phyloP scores from a whole-genome alignment of 2,797 vertebrate genomes.

The Anguilla anguilla region DNA sequence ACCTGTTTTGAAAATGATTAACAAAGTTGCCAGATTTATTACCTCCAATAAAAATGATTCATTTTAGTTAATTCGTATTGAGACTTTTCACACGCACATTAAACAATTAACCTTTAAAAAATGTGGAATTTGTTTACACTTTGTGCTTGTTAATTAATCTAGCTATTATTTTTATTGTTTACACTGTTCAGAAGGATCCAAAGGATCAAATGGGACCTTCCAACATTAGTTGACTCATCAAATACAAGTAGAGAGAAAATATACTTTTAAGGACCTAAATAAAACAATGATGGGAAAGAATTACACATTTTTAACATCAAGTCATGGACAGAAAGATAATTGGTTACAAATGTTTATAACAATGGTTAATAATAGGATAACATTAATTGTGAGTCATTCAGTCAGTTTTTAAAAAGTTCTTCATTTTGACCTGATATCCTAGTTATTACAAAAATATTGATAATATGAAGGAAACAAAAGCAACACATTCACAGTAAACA shows the following conservation, averaged over 20 bases:
- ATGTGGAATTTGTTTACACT: too few species aligned
- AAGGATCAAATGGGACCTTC: background rate
- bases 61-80: background rate
- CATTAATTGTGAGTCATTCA: background rate
- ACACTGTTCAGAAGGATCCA: background rate
- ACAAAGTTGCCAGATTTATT: background rate
- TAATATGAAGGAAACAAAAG: background rate
- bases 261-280: background rate
- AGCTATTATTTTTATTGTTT: background rate
- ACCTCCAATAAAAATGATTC: background rate
- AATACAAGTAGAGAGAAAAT: background rate
- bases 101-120: too few species aligned
- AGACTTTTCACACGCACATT: background rate
- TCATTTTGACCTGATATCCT: slow-evolving; percentile 8
- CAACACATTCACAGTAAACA: background rate
- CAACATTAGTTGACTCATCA: background rate
- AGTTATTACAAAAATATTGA: background rate
- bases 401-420: background rate
- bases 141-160: background rate
- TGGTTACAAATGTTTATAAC: background rate
- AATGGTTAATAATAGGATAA: background rate
- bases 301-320: background rate
- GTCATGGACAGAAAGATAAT: background rate
- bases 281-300: background rate
- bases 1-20: background rate